Percentiles rank a stretch among this genome's conserved stretches.
Evolutionary conservation across 2,113 vertebrate genomes (phyloP).

Genomic region (Onychostruthus taczanowskii): DNA sequence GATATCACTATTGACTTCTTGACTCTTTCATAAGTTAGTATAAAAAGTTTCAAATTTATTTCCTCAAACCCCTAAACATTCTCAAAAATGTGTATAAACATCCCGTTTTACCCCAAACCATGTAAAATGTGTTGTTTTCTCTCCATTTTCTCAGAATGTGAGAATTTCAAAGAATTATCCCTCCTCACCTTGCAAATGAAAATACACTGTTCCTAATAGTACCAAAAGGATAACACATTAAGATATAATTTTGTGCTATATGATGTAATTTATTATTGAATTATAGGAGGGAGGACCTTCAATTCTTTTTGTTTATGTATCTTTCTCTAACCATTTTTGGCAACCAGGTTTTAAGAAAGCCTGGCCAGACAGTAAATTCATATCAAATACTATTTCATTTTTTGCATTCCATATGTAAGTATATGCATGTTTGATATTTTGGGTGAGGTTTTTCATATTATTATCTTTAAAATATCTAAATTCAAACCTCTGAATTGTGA

Average conservation of each 20-base stretch:
- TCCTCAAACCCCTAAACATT: neutral
- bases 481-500: neutral
- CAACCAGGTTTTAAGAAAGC: neutral
- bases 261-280: neutral
- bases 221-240: neutral
- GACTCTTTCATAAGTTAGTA: neutral
- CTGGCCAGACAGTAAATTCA: neutral
- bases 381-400: conserved; percentile 24
- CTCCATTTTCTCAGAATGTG: neutral
- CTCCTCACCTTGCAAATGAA: neutral
- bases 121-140: neutral
- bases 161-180: neutral
- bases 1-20: neutral
- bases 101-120: neutral
- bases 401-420: conserved; percentile 16
- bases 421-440: neutral
- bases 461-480: neutral
- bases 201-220: neutral
- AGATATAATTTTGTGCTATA: neutral
- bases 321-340: conserved; percentile 3
- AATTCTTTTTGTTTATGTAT: neutral
- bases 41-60: neutral
- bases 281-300: neutral
- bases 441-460: neutral
- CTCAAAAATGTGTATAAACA: neutral